These are phyloP conservation scores for Myanophis thanlyinensis DNA, from an alignment of 2,113 vertebrate species.

Conservation along the genomic window DNA sequence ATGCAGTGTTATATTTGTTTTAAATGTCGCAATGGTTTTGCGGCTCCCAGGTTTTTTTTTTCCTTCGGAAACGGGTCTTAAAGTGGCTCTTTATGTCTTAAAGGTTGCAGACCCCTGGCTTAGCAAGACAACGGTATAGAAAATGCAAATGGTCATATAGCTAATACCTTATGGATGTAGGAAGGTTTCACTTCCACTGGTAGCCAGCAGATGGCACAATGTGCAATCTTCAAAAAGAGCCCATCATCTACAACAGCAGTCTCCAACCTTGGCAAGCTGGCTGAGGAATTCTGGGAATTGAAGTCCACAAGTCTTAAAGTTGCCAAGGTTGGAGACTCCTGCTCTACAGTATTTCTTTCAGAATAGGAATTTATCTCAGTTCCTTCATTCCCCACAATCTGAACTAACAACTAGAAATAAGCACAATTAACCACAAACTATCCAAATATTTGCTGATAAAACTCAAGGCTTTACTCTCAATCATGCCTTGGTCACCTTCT, in stretches of 20 bases:
- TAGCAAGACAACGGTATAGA: neutral
- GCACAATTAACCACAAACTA: neutral
- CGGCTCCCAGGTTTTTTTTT: too few relatives aligned
- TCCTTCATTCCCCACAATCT: neutral
- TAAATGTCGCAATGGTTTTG: too few relatives aligned
- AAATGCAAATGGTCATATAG: neutral
- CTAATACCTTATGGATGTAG: neutral
- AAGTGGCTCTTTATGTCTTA: too few relatives aligned
- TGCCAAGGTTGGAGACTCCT: too few relatives aligned
- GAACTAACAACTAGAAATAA: neutral
- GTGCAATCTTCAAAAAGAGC: neutral
- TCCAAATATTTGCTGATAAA: neutral
- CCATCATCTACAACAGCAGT: neutral
- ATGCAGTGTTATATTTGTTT: too few relatives aligned
- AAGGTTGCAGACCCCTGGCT: too few relatives aligned
- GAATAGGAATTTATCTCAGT: neutral
- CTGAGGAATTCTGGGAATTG: too few relatives aligned
- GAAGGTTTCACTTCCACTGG: neutral
- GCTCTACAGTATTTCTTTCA: neutral
- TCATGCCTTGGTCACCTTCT: neutral
- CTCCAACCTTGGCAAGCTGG: too few relatives aligned
- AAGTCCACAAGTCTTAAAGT: too few relatives aligned
- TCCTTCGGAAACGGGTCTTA: too few relatives aligned
- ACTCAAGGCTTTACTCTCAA: neutral
- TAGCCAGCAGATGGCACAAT: neutral